Evolutionary conservation across 37 sponge, comb jelly and placozoan species (phyloP), one percentile per base, ranked within the genome.

Genomic region (Axinella damicornis): DNA sequence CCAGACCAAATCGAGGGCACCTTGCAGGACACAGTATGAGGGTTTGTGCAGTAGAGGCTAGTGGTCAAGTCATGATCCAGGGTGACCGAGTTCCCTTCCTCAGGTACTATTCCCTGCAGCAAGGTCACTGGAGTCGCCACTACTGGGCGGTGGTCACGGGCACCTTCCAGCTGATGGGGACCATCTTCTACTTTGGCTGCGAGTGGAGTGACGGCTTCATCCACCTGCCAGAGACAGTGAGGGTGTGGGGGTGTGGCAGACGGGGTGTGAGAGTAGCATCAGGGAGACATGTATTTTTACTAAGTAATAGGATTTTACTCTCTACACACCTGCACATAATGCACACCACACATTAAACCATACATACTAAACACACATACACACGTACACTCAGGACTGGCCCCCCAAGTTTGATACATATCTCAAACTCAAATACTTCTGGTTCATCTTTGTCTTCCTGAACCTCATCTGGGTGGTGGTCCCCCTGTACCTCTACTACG

Each of bases 341-440:
- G 46, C 46, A 46, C 46, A 46, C 6, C 46, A 46, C 9, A 46
- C 4, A 46, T 9, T 46, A 46, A 4, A 12, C 6, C 4, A 46
- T 9, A 46, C 46, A 46, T 9, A 46, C 46, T 9, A 12, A 46
- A 27, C 21, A 46, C 53, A 39, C n/a, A 37, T 30, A 31, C 46
- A 38, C 46, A 46, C n/a, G n/a, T n/a, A n/a, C 46, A 46, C 46
- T 12, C 76, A 94, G 94, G 88, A 90, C 39, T 87, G 71, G 83
- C 85, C 94, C 1, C 94, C 91, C 0, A 82, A 22, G 37, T 94
- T 94, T 78, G 84, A 90, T 33, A 62, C 84, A 16, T 94, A 94
- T 63, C 18, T 73, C 12, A 86, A 94, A 36, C 52, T 94, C 21
- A 94, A 94, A 81, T 94, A 94, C 33, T 94, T 94, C 41, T 94